Base-by-base conservation (phyloP, 1,140 invertebrate species). In the Nasonia vitripennis region DNA sequence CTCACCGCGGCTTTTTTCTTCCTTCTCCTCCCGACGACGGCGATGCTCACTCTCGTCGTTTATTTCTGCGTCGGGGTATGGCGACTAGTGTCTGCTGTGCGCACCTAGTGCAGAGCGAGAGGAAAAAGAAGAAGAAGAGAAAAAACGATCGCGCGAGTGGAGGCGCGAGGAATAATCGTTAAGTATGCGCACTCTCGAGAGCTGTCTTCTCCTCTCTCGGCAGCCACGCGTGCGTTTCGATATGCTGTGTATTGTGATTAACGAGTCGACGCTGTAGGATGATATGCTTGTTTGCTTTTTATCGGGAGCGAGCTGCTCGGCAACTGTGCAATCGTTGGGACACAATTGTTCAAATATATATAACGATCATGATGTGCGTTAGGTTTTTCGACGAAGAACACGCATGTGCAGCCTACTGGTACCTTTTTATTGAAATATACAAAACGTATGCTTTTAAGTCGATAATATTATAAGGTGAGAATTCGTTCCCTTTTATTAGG, bases 331-430 rank as follows among this genome's bases (percentile, higher is more conserved):
- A 88, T 88, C 80, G 55, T 4, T 6, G 77, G 79, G 31, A 11
- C 89, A 11, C 89, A 91, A 89, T 90, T 90, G 89, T 90, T 62
- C 86, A 90, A 90, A 90, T 81, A 89, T 20, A 5, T 45, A 17
- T 6, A 41, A 20, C 27, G 9, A 27, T 37, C 34, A 37, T 6
- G 34, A 37, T 37, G 34, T 37, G 34, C 5, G 34, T 37, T 37
- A 37, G 34, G 34, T 68, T 84, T 74, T 51, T 78, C 67, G 20
- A 62, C 1, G 55, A 7, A n/a, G 17, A 6, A 62, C 1, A 20
- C 20, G 17, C 7, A 20, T n/a, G 55, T 31, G 14, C 2, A 51
- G 51, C 6, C 20, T 27, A 27, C 1, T 79, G 34, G n/a, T 23
- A 2, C 34, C 17, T 1, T 78, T 79, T 79, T 7, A 79, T 67